Base-by-base conservation (phyloP, 2,113 vertebrate genomes). In the Callospermophilus lateralis region DNA sequence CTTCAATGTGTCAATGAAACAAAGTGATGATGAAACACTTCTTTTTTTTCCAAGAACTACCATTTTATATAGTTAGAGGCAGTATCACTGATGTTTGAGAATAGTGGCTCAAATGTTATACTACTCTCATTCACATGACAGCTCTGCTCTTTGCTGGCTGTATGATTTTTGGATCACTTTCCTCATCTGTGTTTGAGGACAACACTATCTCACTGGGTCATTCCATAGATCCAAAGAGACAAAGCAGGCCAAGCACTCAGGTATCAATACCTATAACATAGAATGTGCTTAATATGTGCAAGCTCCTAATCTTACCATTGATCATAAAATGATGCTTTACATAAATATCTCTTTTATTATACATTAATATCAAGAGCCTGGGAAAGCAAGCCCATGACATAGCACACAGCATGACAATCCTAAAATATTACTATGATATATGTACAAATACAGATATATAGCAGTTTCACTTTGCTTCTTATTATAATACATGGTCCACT, bases 21-120 rank as follows among this genome's bases (percentile, higher is more conserved):
- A 55, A 91, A 94, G 24, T 28, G 32, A 95, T 53, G 73, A 20
- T 79, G 61, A 90, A 70, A 94, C 58, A 65, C 76, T 76, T 73
- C 45, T 45, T 45, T 45, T 8, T 45, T 53, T 53, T 45, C 53
- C 2, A 87, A 34, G 55, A 92, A 86, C 19, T 32, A 24, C 1
- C 26, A 8, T 30, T 20, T 51, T 61, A 67, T 24, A 63, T 6
- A 76, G 28, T 89, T 68, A 37, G 34, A 83, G 45, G 74, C 34
- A 83, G 22, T 4, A 51, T 4, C 37, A 37, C 39, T 28, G 28
- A 24, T 80, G 17, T 55, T 51, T 24, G 19, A 51, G 19, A 73
- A 84, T 0, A 39, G 16, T 17, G 0, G 4, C 34, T 61, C 12
- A 20, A 61, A 63, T 32, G 42, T 67, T 8, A 65, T 6, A 11